Percentiles rank a stretch among this genome's conserved stretches.
These are phyloP conservation scores for Luperina nickerlii DNA, from an alignment of 2,888 invertebrate genomes.

Conservation along the genomic window DNA sequence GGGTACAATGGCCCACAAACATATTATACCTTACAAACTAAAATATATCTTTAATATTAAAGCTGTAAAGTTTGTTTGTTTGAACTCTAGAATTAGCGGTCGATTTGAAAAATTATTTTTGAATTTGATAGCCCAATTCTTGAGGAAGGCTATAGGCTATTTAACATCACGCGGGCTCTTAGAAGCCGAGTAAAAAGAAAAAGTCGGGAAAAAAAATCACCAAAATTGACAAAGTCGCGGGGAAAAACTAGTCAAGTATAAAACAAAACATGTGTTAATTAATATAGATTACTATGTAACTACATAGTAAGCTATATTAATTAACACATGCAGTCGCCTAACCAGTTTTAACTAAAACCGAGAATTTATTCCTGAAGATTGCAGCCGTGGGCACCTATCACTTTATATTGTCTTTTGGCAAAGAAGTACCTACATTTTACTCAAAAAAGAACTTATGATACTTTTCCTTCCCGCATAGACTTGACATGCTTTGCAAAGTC, in stretches of 20 bases:
- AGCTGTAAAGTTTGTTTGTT: not conserved
- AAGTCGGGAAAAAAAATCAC: not conserved
- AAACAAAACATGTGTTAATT: no score
- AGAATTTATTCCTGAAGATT: not conserved
- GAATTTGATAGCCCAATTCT: not conserved
- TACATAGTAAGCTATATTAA: no score
- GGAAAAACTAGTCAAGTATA: not conserved
- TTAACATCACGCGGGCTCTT: not conserved
- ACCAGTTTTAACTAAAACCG: no score
- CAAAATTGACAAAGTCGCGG: not conserved
- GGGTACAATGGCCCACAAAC: no score
- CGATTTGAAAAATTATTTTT: no score
- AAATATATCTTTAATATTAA: not conserved
- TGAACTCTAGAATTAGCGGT: not conserved
- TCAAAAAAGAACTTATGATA: not conserved
- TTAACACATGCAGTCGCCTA: no score
- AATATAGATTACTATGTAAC: no score
- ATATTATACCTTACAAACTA: no score
- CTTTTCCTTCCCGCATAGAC: not conserved
- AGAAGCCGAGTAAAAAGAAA: not conserved
- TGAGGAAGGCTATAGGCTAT: not conserved
- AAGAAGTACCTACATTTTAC: not conserved
- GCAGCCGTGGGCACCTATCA: not conserved
- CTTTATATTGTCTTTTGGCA: not conserved
- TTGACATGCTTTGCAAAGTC: not conserved